Base-by-base conservation (phyloP, 1,140 invertebrate species). In the Apolygus lucorum region DNA sequence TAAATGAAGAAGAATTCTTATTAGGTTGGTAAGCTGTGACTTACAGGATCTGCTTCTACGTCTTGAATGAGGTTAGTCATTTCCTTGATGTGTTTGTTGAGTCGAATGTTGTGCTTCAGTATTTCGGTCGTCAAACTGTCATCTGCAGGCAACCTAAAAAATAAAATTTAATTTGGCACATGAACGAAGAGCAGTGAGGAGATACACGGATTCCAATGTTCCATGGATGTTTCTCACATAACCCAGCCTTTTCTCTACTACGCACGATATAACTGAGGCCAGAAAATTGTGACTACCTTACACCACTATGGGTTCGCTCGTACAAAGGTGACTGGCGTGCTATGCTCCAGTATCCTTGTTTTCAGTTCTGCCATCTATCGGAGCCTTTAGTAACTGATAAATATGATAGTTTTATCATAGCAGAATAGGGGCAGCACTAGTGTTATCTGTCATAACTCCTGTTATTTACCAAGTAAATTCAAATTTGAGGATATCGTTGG, bases 51-150 rank as follows among this genome's bases (percentile, higher is more conserved):
- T 4, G 8, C 22, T 17, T 59, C 22, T 13, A 59, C 8, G 22
- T 59, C 22, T 59, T 24, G 11, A 11, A 59, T 11, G 4, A 59
- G 54, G 2, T 24, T 59, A 4, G 4, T 22, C 11, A 59, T 22
- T 4, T 59, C 54, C 22, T 59, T 59, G 22, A 59, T 21, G 54
- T 59, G 54, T 59, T 22, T 59, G 54, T 59, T 59, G 11, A 59
- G 22, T 13, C 54, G 11, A 4, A 59, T 59, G 22, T 59, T 59
- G 22, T 59, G 54, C 22, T 59, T 59, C 13, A 59, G 54, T 11
- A 59, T 59, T 59, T 59, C 54, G 8, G 54, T 59, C 2, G 54
- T 22, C 22, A 59, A 59, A 24, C 54, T 59, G 4, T 59, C 54
- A 59, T 59, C 54, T 59, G 54, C 8, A 17, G 54, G 13, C 22